These are phyloP conservation scores for Wiebesia pumilae DNA, from an alignment of 1,140 invertebrate species.

Conservation along the genomic window DNA sequence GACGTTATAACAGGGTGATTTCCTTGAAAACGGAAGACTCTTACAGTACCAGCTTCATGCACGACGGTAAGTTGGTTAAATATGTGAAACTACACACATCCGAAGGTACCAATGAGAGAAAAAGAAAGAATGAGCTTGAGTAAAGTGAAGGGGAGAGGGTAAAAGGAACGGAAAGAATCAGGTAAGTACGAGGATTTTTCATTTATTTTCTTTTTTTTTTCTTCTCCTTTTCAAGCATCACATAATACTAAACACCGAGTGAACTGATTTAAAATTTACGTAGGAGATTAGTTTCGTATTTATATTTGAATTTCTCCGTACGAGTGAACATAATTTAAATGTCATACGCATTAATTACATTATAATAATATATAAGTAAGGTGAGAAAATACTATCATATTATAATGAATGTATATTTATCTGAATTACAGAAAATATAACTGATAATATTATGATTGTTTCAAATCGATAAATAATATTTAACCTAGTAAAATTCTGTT, in stretches of 20 bases:
- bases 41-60: background rate
- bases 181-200: conserved; percentile 17
- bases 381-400: too few species aligned
- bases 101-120: background rate
- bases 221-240: conserved; percentile 1
- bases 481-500: too few species aligned
- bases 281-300: conserved; percentile 12
- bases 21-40: conserved; percentile 31
- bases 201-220: background rate
- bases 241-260: background rate
- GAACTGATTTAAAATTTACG: conserved; percentile 2
- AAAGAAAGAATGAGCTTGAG: background rate
- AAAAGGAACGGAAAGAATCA: conserved; percentile 30
- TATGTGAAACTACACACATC: background rate
- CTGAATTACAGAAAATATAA: too few species aligned
- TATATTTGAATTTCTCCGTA: background rate
- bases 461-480: too few species aligned
- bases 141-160: background rate
- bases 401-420: too few species aligned
- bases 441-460: too few species aligned
- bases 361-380: too few species aligned
- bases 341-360: background rate
- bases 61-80: background rate
- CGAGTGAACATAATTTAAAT: background rate
- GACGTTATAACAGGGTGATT: conserved; percentile 38